These are phyloP conservation scores for Coilia nasus DNA, from an alignment of 2,797 vertebrate genomes.

Conservation along the genomic window DNA sequence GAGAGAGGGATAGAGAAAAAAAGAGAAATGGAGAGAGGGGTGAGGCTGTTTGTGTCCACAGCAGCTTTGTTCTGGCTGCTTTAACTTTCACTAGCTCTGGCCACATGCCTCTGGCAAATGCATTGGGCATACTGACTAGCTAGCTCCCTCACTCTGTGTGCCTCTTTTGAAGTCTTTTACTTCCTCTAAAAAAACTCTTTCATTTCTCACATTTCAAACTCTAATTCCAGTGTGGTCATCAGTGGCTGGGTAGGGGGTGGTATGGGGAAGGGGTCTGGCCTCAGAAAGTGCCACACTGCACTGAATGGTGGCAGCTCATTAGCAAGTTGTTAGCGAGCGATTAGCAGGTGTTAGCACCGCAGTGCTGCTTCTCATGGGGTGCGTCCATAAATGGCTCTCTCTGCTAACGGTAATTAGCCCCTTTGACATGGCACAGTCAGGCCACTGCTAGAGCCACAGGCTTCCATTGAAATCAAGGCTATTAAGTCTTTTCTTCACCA, in stretches of 20 bases:
- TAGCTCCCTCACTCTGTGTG: background rate
- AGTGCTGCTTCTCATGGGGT: background rate
- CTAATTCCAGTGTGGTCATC: background rate
- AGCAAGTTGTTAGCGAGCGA: constrained; percentile 4
- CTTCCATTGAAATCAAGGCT: background rate
- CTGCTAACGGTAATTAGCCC: constrained; percentile 27
- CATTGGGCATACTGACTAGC: constrained; percentile 17
- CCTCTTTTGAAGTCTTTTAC: background rate
- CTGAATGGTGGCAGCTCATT: constrained; percentile 23
- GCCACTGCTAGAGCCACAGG: background rate
- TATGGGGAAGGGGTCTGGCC: background rate
- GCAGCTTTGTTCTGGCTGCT: constrained; percentile 52
- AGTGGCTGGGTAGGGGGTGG: background rate
- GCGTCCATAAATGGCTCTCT: constrained; percentile 14
- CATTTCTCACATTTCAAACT: background rate
- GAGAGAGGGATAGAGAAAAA: constrained; percentile 21
- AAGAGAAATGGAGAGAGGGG: constrained; percentile 32
- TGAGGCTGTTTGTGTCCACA: constrained; percentile 34
- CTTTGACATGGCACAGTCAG: constrained; percentile 21
- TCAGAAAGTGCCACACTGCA: background rate
- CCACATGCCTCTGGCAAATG: background rate
- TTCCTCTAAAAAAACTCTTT: background rate
- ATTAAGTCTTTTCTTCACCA: background rate
- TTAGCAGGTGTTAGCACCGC: constrained; percentile 1
- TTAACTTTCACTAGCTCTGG: constrained; percentile 29